phyloP scores from a whole-genome alignment of 2,888 invertebrate species.

The Malthinus seriepunctatus region DNA sequence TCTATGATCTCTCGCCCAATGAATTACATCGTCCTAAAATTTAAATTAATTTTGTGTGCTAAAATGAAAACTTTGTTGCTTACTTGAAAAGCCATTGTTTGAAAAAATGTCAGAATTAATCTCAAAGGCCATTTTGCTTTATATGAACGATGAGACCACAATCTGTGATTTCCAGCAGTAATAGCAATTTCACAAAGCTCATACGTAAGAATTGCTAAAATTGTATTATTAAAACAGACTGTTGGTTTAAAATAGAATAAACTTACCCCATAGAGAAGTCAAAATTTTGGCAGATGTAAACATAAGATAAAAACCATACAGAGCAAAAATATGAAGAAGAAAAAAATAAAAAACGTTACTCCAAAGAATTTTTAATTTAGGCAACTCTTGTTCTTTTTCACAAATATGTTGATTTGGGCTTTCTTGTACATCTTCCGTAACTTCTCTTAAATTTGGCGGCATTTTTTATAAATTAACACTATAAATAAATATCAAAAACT shows the following conservation, averaged over 20 bases:
- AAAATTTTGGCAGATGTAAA: neutral
- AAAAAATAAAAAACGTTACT: neutral
- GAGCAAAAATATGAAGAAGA: neutral
- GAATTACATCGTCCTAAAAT: slow-evolving; percentile 66
- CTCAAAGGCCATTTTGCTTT: slow-evolving; percentile 68
- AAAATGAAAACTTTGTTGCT: neutral
- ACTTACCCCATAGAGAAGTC: slow-evolving; percentile 2
- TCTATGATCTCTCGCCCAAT: slow-evolving; percentile 78
- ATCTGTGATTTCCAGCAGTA: slow-evolving; percentile 93
- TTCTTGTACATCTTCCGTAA: neutral
- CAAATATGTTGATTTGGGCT: neutral
- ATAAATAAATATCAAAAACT: neutral
- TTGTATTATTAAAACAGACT: too few species aligned
- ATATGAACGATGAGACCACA: slow-evolving; percentile 95
- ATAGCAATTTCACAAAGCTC: neutral
- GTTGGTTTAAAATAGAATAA: neutral
- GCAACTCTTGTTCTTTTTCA: neutral
- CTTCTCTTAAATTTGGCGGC: neutral
- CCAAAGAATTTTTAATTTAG: neutral
- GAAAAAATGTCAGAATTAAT: slow-evolving; percentile 46
- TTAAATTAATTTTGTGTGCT: neutral
- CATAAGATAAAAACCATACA: neutral
- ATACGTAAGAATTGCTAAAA: slow-evolving; percentile 1
- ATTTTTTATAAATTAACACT: neutral
- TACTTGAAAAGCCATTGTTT: neutral